Evolutionary conservation across 2,797 vertebrate genomes (phyloP).

Genomic region (Bucorvus abyssinicus): DNA sequence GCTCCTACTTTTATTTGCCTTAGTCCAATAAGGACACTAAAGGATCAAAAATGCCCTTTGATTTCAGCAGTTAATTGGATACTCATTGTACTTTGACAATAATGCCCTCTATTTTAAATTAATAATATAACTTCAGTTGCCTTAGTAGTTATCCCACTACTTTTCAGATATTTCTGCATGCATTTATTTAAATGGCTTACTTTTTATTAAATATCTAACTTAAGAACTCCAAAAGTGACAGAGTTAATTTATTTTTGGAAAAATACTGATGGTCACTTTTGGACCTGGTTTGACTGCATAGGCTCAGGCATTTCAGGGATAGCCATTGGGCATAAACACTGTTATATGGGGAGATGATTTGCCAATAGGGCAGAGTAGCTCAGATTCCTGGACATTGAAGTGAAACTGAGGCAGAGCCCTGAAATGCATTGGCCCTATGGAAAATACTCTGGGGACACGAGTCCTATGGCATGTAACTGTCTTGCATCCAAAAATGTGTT

Average conservation of each 20-base stretch:
- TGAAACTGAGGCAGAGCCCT: background rate
- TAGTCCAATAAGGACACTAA: background rate
- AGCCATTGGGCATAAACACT: background rate
- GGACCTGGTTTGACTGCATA: background rate
- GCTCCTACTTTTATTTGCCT: background rate
- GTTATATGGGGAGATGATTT: background rate
- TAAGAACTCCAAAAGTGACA: background rate
- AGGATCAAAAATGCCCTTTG: background rate
- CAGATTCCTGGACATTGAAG: background rate
- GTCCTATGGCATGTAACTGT: background rate
- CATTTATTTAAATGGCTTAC: background rate
- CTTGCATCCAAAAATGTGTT: background rate
- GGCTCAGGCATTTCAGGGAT: background rate
- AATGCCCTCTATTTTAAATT: background rate
- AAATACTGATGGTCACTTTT: background rate
- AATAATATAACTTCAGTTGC: background rate
- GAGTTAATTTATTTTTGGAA: background rate
- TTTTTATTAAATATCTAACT: background rate
- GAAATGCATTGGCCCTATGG: background rate
- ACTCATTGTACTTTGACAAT: background rate
- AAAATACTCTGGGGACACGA: fast-evolving
- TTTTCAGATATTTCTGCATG: background rate
- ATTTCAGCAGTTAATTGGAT: background rate
- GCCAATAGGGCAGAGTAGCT: background rate
- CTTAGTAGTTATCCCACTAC: background rate